Evolutionary conservation across 1,140 invertebrate genomes (phyloP).

Genomic region (Drosophila melanogaster): Release_6_plus_ISO1_MT NT_037436.4:20951501-20952000

Average conservation of each 20-base stretch:
- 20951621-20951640: neutral
- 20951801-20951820: constrained; percentile 54
- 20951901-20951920: constrained; percentile 73
- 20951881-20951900: constrained; percentile 73
- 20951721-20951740: too few relatives aligned
- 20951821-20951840: constrained; percentile 67
- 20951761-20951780: constrained; percentile 33
- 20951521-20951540: constrained; percentile 77
- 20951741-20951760: neutral
- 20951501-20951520: constrained; percentile 67
- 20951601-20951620: neutral
- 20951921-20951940: constrained; percentile 51
- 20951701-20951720: too few relatives aligned
- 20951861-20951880: constrained; percentile 23
- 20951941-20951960: constrained; percentile 16
- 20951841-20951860: constrained; percentile 21
- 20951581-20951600: constrained; percentile 23
- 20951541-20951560: constrained; percentile 82
- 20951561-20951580: constrained; percentile 63
- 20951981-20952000: neutral
- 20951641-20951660: neutral
- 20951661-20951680: too few relatives aligned
- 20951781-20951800: constrained; percentile 23
- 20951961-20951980: neutral
- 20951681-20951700: neutral